Evolutionary conservation across 2,113 vertebrate genomes (phyloP).

Genomic region (Brachirus orientalis): DNA sequence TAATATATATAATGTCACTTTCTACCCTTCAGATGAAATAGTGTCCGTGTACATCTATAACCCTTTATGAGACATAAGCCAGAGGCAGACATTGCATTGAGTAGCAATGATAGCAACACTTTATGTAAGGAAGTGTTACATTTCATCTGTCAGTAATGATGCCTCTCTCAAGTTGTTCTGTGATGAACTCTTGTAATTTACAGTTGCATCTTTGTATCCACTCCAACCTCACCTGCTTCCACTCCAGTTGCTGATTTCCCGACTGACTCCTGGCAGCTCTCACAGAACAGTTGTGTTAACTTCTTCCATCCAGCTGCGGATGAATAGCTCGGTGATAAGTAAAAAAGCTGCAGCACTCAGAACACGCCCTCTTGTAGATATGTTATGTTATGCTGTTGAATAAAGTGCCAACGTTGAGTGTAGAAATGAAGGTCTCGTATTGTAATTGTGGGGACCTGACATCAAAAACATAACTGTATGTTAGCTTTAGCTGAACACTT

Average conservation of each 20-base stretch:
- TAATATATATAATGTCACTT: no score
- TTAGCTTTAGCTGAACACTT: constrained; percentile 5
- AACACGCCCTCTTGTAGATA: background rate
- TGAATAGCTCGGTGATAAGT: constrained; percentile 39
- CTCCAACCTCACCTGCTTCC: constrained; percentile 64
- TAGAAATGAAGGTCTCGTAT: background rate
- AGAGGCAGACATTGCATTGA: no score
- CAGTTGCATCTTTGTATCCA: constrained; percentile 23
- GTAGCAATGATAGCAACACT: background rate
- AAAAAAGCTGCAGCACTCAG: constrained; percentile 4
- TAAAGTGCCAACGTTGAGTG: constrained; percentile 4
- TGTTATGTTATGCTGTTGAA: constrained; percentile 16
- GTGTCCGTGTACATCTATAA: no score
- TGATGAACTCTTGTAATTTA: constrained; percentile 50
- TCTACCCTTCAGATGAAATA: no score
- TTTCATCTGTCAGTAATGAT: constrained; percentile 9
- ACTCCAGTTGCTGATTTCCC: constrained; percentile 52
- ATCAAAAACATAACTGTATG: no score
- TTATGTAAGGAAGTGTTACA: background rate
- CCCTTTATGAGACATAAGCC: no score
- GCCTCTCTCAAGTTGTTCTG: constrained; percentile 10
- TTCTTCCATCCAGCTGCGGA: constrained; percentile 37
- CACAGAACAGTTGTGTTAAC: constrained; percentile 17
- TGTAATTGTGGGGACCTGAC: background rate
- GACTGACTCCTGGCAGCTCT: constrained; percentile 33